Conservation (phyloP, 2,888 invertebrate species). For the Napeogenes inachia region DNA sequence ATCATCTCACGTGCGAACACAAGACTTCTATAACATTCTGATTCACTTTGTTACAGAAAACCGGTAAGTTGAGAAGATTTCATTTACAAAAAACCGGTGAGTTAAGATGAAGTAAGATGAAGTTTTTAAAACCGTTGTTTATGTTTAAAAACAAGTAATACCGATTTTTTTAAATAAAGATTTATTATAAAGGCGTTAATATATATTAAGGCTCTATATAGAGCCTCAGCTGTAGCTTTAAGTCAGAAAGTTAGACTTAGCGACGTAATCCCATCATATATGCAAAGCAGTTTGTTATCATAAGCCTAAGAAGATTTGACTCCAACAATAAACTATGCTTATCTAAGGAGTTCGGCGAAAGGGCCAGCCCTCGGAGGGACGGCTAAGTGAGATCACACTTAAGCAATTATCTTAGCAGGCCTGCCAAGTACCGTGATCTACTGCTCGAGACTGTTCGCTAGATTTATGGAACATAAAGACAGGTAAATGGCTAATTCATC, state of each 20-base stretch:
- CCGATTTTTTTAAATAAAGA: too few species aligned
- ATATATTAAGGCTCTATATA: too few species aligned
- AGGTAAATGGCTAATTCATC: conserved; percentile 7
- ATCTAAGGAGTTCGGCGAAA: conserved; percentile 39
- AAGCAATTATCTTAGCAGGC: conserved; percentile 37
- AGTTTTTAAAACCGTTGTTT: too few species aligned
- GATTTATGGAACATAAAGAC: conserved; percentile 13
- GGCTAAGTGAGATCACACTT: conserved; percentile 41
- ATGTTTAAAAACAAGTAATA: too few species aligned
- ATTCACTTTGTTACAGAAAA: conserved; percentile 9
- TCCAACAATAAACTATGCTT: conserved; percentile 39
- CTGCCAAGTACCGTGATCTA: conserved; percentile 33
- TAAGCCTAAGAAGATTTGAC: conserved; percentile 36
- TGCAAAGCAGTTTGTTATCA: conserved; percentile 34
- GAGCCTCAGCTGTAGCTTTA: background rate
- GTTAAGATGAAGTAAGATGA: background rate
- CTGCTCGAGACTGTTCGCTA: conserved; percentile 17
- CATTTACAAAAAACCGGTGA: conserved; percentile 6
- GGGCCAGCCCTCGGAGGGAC: conserved; percentile 35
- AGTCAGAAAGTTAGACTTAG: background rate
- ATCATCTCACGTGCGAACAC: conserved; percentile 29
- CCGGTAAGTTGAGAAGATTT: conserved; percentile 12
- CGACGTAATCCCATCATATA: conserved; percentile 22
- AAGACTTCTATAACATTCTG: conserved; percentile 19
- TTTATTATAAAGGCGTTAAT: background rate